These are phyloP conservation scores for Parnassius mnemosyne DNA, from an alignment of 2,888 invertebrate species.

Conservation along the genomic window DNA sequence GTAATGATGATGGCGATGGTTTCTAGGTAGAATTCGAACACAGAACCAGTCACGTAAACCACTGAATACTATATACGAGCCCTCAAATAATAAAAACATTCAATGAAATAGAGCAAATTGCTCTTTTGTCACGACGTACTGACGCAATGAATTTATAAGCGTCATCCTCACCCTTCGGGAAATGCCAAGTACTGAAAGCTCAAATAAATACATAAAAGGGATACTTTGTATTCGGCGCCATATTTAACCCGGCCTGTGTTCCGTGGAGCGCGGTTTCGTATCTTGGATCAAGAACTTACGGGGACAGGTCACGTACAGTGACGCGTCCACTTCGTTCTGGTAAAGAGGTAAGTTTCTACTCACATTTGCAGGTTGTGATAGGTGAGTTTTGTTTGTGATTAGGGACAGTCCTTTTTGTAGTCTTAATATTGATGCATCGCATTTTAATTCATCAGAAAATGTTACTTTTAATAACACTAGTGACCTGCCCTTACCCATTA, in stretches of 20 bases:
- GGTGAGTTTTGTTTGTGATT: constrained; percentile 9
- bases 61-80: too few relatives aligned
- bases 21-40: too few relatives aligned
- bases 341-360: constrained; percentile 14
- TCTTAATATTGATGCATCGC: too few relatives aligned
- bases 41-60: too few relatives aligned
- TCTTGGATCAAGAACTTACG: constrained; percentile 31
- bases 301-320: constrained; percentile 25
- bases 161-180: constrained; percentile 25
- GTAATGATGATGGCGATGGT: too few relatives aligned
- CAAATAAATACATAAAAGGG: constrained; percentile 9
- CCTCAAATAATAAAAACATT: too few relatives aligned
- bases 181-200: constrained; percentile 25
- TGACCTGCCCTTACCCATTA: too few relatives aligned
- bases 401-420: too few relatives aligned
- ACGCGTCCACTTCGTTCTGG: constrained; percentile 25
- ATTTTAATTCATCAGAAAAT: too few relatives aligned
- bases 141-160: constrained; percentile 28
- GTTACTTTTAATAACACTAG: too few relatives aligned
- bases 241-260: constrained; percentile 40
- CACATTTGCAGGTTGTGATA: constrained; percentile 5
- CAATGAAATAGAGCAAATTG: too few relatives aligned
- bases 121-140: background rate
- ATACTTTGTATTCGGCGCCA: constrained; percentile 44
- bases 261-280: constrained; percentile 31